Conservation (phyloP, 35 echinoderm and acorn worm species). For the Amphiura filiformis region DNA sequence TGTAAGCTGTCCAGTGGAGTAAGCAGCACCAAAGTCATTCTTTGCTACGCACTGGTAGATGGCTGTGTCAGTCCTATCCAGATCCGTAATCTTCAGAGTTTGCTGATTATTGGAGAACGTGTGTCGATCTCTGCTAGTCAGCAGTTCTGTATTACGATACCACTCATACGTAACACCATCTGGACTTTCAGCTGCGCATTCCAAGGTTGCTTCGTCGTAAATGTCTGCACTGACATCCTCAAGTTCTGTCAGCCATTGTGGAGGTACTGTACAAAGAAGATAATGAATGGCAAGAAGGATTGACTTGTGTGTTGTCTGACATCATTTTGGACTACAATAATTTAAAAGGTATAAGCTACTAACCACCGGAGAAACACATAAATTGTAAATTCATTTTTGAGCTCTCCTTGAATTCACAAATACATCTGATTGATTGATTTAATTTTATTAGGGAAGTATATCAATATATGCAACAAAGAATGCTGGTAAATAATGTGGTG, state of each 20-base stretch:
- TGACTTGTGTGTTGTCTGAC: too few species aligned
- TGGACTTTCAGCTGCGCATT: conserved; percentile 59
- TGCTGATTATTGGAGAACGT: conserved; percentile 37
- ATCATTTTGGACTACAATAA: too few species aligned
- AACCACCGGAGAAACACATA: background rate
- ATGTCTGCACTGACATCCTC: conserved; percentile 48
- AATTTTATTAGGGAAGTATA: too few species aligned
- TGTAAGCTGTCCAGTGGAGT: conserved; percentile 70
- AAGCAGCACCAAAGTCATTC: conserved; percentile 39
- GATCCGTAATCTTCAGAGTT: conserved; percentile 40
- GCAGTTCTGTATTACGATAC: conserved; percentile 61
- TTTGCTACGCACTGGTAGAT: conserved; percentile 89
- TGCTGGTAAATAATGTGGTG: too few species aligned
- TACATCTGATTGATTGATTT: too few species aligned
- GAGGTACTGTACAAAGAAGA: conserved; percentile 28
- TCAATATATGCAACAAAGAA: too few species aligned
- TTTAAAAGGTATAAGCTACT: background rate
- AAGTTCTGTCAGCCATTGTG: conserved; percentile 23
- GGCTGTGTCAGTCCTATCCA: conserved; percentile 44
- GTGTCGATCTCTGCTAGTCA: conserved; percentile 25
- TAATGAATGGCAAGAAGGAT: too few species aligned
- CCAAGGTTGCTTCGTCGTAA: conserved; percentile 19
- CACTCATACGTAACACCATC: conserved; percentile 51
- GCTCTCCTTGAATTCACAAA: too few species aligned
- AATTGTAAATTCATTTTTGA: too few species aligned